Base-by-base conservation (phyloP, 2,113 vertebrate genomes). In the Hyla sarda region DNA sequence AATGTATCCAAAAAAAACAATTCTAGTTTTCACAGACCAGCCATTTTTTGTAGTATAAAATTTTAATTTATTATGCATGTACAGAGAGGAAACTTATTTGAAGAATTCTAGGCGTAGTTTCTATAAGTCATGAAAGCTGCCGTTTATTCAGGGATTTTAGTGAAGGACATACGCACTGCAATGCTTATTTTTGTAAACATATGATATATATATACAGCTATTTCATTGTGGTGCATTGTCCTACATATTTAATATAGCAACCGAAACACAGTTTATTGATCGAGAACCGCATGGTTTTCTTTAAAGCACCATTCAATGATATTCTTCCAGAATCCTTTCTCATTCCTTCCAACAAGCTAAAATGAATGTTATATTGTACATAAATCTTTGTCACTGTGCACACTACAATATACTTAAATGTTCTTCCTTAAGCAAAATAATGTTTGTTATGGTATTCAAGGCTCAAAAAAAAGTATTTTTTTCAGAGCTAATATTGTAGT, bases 121-220 rank as follows among this genome's bases (percentile, higher is more conserved):
- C 67, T 87, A 71, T 56, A 69, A 82, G 78, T 87, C 78, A 62
- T 82, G 85, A 74, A 82, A 82, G 77, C 85, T 81, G 52, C n/a
- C 77, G 54, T 54, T 82, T 74, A 87, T 87, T 87, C 85, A 87
- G 85, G 85, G 85, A 87, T 87, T 81, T 56, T 82, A 82, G 78
- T 48, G 78, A 45, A 69, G 60, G 77, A 82, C 75, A 81, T 41
- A 69, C 37, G 85, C 77, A 87, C 85, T 73, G 67, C 85, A 48
- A 82, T 82, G 77, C 60, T 87, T 87, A 87, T 87, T 87, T 87
- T 87, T 87, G 77, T 87, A 87, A 60, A 81, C 48, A 81, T 86
- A 85, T 45, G 23, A 84, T 71, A 85, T 48, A 60, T 67, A 69
- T 72, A 86, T 74, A 79, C 50, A 69, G 60, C 28, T 54, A 45